Percentiles rank a stretch among this genome's conserved stretches.
Evolutionary conservation across 2,797 vertebrate genomes (phyloP).

Genomic region (Urocyon cinereoargenteus): DNA sequence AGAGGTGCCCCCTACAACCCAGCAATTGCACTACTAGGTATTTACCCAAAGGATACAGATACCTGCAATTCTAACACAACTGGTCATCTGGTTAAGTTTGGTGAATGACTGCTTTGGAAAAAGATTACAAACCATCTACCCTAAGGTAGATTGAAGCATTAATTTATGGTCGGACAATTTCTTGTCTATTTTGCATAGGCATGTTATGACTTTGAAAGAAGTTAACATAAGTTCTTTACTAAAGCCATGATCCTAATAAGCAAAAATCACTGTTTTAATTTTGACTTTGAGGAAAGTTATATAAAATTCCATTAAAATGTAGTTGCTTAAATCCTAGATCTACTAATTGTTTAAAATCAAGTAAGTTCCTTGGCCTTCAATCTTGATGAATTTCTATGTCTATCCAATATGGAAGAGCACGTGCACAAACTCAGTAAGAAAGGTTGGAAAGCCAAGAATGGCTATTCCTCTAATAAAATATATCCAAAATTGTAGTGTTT

Average conservation of each 20-base stretch:
- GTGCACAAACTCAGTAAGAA: neutral
- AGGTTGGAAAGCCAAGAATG: neutral
- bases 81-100: neutral
- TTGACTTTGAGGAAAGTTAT: neutral
- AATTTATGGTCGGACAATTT: neutral
- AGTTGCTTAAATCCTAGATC: constrained; percentile 38
- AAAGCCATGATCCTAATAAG: constrained; percentile 9
- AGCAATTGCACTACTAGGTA: no score
- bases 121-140: neutral
- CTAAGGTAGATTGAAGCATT: neutral
- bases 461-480: neutral
- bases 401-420: neutral
- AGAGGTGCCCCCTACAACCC: no score
- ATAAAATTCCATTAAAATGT: constrained; percentile 23
- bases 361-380: neutral
- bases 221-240: neutral
- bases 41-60: neutral
- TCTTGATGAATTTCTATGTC: constrained; percentile 22
- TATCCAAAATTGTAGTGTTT: neutral
- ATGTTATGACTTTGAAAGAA: constrained; percentile 16
- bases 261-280: neutral
- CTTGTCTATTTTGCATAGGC: neutral
- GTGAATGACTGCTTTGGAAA: neutral
- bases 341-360: neutral
- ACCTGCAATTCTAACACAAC: neutral